Percentiles rank a stretch among this genome's conserved stretches.
Conservation (phyloP, 2,888 invertebrate species). For the Ptilodon capucinus region DNA sequence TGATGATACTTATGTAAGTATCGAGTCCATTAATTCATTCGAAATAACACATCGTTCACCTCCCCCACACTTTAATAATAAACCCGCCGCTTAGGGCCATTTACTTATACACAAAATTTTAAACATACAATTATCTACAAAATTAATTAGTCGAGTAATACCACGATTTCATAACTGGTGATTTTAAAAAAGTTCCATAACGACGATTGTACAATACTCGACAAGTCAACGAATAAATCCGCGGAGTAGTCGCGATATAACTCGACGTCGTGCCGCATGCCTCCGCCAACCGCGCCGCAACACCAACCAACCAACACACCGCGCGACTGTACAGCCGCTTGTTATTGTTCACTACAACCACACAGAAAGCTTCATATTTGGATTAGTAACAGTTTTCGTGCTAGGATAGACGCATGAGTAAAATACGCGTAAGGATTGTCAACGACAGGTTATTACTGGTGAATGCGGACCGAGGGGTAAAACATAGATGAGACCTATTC, state of each 20-base stretch:
- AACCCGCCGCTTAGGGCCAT: too few species aligned
- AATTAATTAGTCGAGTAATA: background rate
- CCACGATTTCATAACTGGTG: background rate
- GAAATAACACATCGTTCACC: too few species aligned
- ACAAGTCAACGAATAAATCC: background rate
- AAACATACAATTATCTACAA: background rate
- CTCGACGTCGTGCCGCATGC: background rate
- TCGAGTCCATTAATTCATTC: too few species aligned
- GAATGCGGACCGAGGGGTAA: background rate
- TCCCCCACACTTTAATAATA: too few species aligned
- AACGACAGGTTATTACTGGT: background rate
- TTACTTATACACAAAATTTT: too few species aligned
- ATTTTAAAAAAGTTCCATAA: too few species aligned
- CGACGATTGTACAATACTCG: too few species aligned
- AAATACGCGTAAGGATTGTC: background rate
- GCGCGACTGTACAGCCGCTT: background rate
- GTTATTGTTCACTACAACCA: background rate
- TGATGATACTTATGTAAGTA: too few species aligned
- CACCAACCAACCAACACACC: background rate
- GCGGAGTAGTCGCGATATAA: background rate
- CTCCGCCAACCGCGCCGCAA: background rate
- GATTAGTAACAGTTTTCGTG: background rate
- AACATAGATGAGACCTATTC: too few species aligned
- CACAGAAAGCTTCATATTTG: background rate
- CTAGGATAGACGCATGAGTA: background rate